phyloP scores from a whole-genome alignment of 2,888 invertebrate species.

The Volucella inanis region DNA sequence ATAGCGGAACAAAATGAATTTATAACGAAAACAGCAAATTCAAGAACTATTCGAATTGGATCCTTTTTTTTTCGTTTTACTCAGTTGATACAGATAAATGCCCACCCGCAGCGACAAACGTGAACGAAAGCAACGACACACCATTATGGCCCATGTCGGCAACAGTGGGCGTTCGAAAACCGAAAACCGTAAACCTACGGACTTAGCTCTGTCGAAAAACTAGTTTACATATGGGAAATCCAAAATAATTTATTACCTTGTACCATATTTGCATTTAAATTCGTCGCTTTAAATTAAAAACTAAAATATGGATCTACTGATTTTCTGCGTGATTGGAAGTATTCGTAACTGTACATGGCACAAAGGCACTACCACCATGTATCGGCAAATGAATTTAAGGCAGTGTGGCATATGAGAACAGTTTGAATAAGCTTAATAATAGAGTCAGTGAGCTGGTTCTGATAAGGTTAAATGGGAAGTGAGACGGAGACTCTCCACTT shows the following conservation, averaged over 20 bases:
- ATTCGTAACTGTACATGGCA: no score
- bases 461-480: no score
- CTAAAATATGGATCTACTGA: conserved; percentile 6
- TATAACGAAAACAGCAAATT: conserved; percentile 17
- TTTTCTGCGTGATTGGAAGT: neutral
- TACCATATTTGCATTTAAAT: conserved; percentile 58
- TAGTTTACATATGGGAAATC: conserved; percentile 50
- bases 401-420: no score
- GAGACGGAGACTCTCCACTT: no score
- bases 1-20: conserved; percentile 36
- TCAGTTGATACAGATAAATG: conserved; percentile 19
- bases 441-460: no score
- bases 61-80: neutral
- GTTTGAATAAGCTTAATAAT: no score
- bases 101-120: conserved; percentile 38
- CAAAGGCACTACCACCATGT: no score
- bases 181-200: no score
- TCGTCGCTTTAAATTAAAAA: conserved; percentile 19
- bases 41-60: conserved; percentile 7
- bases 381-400: no score
- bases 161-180: conserved; percentile 50
- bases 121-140: conserved; percentile 16
- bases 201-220: conserved; percentile 34
- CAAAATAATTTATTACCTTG: conserved; percentile 37
- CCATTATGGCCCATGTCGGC: neutral